phyloP scores from a whole-genome alignment of 2,113 vertebrate genomes.

The Tragelaphus strepsiceros region DNA sequence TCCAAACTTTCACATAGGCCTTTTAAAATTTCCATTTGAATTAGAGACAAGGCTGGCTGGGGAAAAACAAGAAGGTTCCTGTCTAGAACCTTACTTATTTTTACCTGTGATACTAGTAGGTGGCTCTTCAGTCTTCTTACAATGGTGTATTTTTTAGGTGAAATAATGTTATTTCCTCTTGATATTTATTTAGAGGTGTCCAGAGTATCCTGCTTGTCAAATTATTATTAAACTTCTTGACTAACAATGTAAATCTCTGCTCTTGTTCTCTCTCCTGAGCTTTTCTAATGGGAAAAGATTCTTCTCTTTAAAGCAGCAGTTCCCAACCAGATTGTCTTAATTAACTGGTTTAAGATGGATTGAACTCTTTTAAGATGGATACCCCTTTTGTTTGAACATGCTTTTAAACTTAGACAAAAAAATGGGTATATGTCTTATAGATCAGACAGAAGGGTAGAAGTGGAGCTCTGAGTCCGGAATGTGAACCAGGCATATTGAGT shows the following conservation, averaged over 20 bases:
- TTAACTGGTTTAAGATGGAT: neutral
- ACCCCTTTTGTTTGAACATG: neutral
- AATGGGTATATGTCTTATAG: neutral
- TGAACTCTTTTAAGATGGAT: neutral
- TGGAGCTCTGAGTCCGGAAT: neutral
- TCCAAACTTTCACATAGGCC: neutral
- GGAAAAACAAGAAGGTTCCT: neutral
- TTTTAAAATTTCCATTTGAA: neutral
- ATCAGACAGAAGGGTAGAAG: neutral
- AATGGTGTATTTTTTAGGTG: neutral
- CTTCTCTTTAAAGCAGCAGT: neutral
- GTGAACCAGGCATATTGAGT: neutral
- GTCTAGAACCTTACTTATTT: conserved; percentile 2
- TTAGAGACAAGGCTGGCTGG: neutral
- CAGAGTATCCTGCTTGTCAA: neutral
- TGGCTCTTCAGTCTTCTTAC: neutral
- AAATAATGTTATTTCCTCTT: conserved; percentile 11
- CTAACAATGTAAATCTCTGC: neutral
- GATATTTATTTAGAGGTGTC: neutral
- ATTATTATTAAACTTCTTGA: neutral
- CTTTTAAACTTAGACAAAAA: neutral
- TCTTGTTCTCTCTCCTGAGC: neutral
- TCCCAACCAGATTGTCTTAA: neutral
- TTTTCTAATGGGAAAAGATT: neutral
- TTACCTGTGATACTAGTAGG: neutral